Percentiles rank a stretch among this genome's conserved stretches.
These are phyloP conservation scores for Nephrotoma guestfalica DNA, from an alignment of 2,888 invertebrate species.

Conservation along the genomic window DNA sequence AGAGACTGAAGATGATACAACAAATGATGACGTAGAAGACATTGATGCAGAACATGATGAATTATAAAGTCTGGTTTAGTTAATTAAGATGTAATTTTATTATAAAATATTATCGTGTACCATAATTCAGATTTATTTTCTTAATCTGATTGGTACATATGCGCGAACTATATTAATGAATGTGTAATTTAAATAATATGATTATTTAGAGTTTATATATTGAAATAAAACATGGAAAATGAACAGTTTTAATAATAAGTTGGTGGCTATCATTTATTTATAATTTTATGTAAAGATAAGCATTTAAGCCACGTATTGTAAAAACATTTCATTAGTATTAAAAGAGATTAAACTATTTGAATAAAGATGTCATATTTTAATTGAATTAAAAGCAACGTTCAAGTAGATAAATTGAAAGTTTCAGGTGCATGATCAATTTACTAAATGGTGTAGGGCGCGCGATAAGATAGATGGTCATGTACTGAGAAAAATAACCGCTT, in stretches of 20 bases:
- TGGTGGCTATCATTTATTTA: neutral
- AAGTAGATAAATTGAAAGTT: too few species aligned
- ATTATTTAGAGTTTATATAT: neutral
- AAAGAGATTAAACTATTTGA: neutral
- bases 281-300: neutral
- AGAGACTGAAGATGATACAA: constrained; percentile 31
- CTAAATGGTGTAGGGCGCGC: too few species aligned
- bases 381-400: too few species aligned
- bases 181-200: neutral
- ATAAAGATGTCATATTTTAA: too few species aligned
- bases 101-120: neutral
- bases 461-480: too few species aligned
- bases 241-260: neutral
- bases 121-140: neutral
- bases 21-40: constrained; percentile 33
- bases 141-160: neutral
- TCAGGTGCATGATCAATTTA: too few species aligned
- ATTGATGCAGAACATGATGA: constrained; percentile 41
- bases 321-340: neutral
- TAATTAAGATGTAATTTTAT: neutral
- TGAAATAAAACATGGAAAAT: neutral
- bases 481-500: too few species aligned
- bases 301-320: neutral
- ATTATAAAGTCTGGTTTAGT: constrained; percentile 29
- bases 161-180: neutral